Conservation (phyloP, 2,797 vertebrate genomes). For the Prunella strophiata region DNA sequence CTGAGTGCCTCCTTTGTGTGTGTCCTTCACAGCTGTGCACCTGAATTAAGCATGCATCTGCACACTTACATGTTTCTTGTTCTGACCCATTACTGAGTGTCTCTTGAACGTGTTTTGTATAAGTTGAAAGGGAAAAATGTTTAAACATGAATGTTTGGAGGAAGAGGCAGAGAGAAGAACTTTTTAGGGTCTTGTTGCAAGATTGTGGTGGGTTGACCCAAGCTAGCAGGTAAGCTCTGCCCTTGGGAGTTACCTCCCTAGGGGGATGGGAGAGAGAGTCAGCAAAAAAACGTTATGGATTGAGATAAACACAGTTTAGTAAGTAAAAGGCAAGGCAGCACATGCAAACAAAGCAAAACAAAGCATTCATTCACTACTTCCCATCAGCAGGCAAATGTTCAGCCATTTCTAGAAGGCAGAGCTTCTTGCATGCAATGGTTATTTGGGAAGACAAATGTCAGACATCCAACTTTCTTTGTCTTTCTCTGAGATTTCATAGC, state of each 20-base stretch:
- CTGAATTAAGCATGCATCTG: neutral
- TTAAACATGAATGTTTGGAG: neutral
- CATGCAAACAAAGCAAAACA: neutral
- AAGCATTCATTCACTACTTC: neutral
- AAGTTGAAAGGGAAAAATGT: neutral
- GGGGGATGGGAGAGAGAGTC: neutral
- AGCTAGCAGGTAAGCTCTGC: neutral
- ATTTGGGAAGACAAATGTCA: neutral
- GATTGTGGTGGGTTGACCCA: neutral
- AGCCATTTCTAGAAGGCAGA: neutral
- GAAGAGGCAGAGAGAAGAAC: neutral
- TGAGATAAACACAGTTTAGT: neutral
- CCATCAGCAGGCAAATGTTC: neutral
- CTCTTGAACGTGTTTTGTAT: neutral
- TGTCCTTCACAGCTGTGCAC: neutral
- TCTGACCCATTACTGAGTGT: neutral
- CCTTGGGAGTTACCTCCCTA: neutral
- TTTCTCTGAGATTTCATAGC: neutral
- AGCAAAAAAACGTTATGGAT: fast-evolving
- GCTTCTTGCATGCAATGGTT: neutral
- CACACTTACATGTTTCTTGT: neutral
- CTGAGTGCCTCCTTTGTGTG: neutral
- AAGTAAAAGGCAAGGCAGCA: neutral
- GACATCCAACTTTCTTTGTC: neutral
- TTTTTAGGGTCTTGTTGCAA: neutral